A percentile compares a stretch with the other conserved stretches of the same genome.
Evolutionary conservation across 2,797 vertebrate genomes (phyloP).

Genomic region (Ctenochaetus hawaiiensis): DNA sequence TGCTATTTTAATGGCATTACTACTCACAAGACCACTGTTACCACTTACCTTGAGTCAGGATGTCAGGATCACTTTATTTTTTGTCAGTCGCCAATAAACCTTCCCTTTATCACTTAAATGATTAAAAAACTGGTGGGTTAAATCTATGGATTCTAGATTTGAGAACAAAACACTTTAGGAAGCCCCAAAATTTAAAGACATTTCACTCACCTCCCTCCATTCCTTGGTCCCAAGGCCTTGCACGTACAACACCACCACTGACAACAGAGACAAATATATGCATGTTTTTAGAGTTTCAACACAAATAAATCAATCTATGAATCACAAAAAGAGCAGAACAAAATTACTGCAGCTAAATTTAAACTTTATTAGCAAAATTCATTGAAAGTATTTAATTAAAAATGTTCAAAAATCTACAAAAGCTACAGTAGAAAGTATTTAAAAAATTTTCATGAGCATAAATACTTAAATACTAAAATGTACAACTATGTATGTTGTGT

Average conservation of each 20-base stretch:
- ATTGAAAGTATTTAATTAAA: too few species aligned
- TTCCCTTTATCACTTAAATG: not conserved
- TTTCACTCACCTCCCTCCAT: constrained; percentile 93
- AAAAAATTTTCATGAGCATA: not conserved
- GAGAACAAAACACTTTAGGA: not conserved
- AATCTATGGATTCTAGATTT: too few species aligned
- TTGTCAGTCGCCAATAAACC: not conserved
- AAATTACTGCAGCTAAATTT: not conserved
- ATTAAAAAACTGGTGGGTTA: not conserved
- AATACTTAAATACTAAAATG: too few species aligned
- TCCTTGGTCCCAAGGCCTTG: constrained; percentile 91
- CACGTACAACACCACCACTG: constrained; percentile 93
- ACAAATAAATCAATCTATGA: not conserved
- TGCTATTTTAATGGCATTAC: not conserved
- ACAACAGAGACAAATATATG: constrained; percentile 31
- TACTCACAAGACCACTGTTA: not conserved
- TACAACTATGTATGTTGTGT: too few species aligned
- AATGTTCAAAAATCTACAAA: not conserved
- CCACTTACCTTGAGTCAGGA: not conserved
- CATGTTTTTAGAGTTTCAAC: not conserved
- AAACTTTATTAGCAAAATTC: not conserved
- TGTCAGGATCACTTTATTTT: not conserved
- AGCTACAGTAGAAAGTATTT: not conserved
- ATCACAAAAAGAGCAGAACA: not conserved
- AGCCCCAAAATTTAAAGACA: not conserved